Percentiles rank a stretch among this genome's conserved stretches.
Evolutionary conservation across 1,140 invertebrate genomes (phyloP).

Genomic region (Megalopta genalis): DNA sequence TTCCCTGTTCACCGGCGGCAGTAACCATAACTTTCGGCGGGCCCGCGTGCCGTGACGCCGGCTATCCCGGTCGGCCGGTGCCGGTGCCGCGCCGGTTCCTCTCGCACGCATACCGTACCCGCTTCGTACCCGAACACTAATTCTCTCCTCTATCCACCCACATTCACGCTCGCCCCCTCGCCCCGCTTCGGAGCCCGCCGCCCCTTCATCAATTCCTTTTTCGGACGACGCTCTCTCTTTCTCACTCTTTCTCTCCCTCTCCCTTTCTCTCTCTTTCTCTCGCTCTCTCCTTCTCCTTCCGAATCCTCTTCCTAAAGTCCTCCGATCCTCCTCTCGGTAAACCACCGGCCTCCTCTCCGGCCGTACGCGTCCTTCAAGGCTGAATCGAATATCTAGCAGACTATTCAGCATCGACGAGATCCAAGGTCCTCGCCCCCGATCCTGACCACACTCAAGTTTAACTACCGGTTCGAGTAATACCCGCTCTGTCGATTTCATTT

Average conservation of each 20-base stretch:
- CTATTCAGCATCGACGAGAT: slow-evolving; percentile 38
- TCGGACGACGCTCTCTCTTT: slow-evolving; percentile 23
- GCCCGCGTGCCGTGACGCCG: slow-evolving; percentile 74
- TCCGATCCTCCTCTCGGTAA: not conserved
- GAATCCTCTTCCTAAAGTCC: no score
- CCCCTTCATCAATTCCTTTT: not conserved
- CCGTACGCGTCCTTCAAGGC: slow-evolving; percentile 38
- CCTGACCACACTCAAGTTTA: slow-evolving; percentile 29
- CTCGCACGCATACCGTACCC: slow-evolving; percentile 72
- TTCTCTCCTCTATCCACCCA: slow-evolving; percentile 59
- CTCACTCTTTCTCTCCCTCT: not conserved
- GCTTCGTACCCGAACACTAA: slow-evolving; percentile 56
- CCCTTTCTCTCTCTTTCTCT: slow-evolving; percentile 14
- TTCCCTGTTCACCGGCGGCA: slow-evolving; percentile 67
- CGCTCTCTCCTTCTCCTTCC: slow-evolving; percentile 5
- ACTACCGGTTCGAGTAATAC: slow-evolving; percentile 46
- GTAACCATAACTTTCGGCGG: slow-evolving; percentile 77
- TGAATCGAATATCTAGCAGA: slow-evolving; percentile 48
- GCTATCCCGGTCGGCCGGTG: slow-evolving; percentile 71
- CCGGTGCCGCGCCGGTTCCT: slow-evolving; percentile 21
- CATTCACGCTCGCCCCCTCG: slow-evolving; percentile 31
- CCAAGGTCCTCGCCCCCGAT: slow-evolving; percentile 34
- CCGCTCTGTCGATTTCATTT: slow-evolving; percentile 25
- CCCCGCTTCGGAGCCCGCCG: not conserved
- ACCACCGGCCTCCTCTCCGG: not conserved